phyloP scores from a whole-genome alignment of 2,888 invertebrate genomes.

The Caenorhabditis sp. region DNA sequence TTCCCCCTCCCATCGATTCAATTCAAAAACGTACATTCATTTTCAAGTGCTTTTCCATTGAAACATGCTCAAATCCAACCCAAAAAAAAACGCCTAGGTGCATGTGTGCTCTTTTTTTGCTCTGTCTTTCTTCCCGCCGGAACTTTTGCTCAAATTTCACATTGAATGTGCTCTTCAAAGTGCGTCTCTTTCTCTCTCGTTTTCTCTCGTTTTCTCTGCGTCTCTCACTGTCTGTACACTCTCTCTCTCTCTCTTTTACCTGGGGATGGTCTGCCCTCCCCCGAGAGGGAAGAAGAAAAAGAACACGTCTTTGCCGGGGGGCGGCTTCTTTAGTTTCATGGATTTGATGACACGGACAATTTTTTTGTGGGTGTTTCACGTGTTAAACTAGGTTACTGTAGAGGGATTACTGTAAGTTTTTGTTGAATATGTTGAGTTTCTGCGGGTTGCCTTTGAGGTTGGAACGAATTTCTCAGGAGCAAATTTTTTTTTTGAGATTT shows the following conservation, averaged over 20 bases:
- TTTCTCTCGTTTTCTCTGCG: slow-evolving; percentile 4
- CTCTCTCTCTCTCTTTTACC: not conserved
- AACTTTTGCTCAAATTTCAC: slow-evolving; percentile 35
- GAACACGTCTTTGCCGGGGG: slow-evolving; percentile 33
- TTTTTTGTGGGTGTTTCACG: not conserved
- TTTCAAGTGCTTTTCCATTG: slow-evolving; percentile 21
- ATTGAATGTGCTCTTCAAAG: slow-evolving; percentile 36
- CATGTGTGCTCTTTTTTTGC: slow-evolving; percentile 7
- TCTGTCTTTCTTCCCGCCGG: not conserved
- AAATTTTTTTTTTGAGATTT: too few relatives aligned
- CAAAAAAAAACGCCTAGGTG: slow-evolving; percentile 4
- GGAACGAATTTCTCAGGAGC: too few relatives aligned
- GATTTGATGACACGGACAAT: not conserved
- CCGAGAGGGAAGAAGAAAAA: too few relatives aligned
- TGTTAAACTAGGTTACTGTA: not conserved
- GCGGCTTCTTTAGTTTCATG: slow-evolving; percentile 36
- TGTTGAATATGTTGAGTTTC: too few relatives aligned
- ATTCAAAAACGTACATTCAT: too few relatives aligned
- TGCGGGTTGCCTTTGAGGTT: too few relatives aligned
- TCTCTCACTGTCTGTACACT: not conserved
- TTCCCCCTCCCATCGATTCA: not conserved
- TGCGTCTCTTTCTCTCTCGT: slow-evolving; percentile 23
- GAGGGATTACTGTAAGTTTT: slow-evolving; percentile 16
- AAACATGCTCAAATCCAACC: slow-evolving; percentile 3
- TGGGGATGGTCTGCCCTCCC: slow-evolving; percentile 28